Evolutionary conservation across 1,140 invertebrate species (phyloP).

Genomic region (Lanistes nyassanus): DNA sequence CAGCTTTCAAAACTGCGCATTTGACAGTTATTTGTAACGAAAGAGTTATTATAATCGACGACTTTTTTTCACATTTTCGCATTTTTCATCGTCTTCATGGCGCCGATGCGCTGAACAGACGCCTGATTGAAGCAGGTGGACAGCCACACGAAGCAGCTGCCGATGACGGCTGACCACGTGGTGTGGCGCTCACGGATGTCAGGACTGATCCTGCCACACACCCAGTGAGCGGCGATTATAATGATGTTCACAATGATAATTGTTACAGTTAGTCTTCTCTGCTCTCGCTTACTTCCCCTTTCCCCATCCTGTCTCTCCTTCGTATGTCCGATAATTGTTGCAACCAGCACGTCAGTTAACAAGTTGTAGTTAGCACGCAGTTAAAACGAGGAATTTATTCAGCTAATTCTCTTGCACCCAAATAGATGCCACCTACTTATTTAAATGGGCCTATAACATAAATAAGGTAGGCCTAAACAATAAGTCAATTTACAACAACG

Average conservation of each 20-base stretch:
- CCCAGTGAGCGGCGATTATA: not conserved
- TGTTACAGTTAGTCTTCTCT: too few species aligned
- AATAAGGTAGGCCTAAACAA: too few species aligned
- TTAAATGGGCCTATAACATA: too few species aligned
- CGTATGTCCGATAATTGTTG: not conserved
- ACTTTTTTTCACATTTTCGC: constrained; percentile 37
- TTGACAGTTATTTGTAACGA: too few species aligned
- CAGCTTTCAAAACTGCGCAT: too few species aligned
- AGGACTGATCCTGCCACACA: constrained; percentile 23
- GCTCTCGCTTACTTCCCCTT: not conserved
- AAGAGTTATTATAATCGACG: too few species aligned
- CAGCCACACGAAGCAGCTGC: constrained; percentile 36
- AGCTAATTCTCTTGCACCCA: too few species aligned
- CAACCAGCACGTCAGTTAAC: too few species aligned
- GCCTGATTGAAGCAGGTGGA: constrained; percentile 44
- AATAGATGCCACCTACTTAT: too few species aligned
- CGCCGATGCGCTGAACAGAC: constrained; percentile 35
- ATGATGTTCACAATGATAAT: not conserved
- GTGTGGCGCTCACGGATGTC: constrained; percentile 36
- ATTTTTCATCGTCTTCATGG: constrained; percentile 31
- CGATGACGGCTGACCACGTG: constrained; percentile 27
- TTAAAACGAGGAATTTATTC: too few species aligned
- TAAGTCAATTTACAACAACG: too few species aligned
- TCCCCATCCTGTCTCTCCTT: not conserved
- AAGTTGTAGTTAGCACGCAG: too few species aligned